These are phyloP conservation scores for Syndactyla subalaris DNA, from an alignment of 2,797 vertebrate species.

Conservation along the genomic window DNA sequence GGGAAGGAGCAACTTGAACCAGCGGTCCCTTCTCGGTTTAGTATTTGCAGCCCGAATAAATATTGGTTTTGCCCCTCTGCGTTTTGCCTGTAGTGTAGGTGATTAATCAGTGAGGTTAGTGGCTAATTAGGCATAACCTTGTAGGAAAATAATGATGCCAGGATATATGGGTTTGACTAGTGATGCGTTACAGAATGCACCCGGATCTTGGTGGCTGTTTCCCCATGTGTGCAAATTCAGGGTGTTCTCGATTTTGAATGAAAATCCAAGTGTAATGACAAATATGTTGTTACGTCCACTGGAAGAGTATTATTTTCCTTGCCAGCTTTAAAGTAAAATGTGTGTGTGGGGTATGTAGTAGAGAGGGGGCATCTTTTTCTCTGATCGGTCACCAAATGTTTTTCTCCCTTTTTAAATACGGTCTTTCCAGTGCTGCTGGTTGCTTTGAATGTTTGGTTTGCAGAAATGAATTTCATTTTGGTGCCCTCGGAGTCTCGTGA, in stretches of 20 bases:
- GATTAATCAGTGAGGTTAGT: slow-evolving; percentile 74
- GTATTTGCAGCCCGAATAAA: slow-evolving; percentile 20
- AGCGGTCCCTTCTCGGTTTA: neutral
- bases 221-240: neutral
- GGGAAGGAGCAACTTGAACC: neutral
- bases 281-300: neutral
- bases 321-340: neutral
- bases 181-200: slow-evolving; percentile 19
- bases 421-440: neutral
- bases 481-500: neutral
- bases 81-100: slow-evolving; percentile 37
- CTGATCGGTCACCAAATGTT: neutral
- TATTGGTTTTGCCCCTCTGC: slow-evolving; percentile 18
- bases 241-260: neutral
- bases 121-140: slow-evolving; percentile 74
- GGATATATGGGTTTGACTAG: slow-evolving; percentile 23
- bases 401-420: neutral
- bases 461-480: slow-evolving; percentile 47
- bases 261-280: neutral
- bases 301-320: neutral
- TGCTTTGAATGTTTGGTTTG: slow-evolving; percentile 40
- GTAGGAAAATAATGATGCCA: slow-evolving; percentile 69
- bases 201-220: slow-evolving; percentile 39
- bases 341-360: neutral
- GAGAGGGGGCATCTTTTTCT: neutral